phyloP scores from a whole-genome alignment of 2,888 invertebrate species.

The Blastobasis lacticolella region DNA sequence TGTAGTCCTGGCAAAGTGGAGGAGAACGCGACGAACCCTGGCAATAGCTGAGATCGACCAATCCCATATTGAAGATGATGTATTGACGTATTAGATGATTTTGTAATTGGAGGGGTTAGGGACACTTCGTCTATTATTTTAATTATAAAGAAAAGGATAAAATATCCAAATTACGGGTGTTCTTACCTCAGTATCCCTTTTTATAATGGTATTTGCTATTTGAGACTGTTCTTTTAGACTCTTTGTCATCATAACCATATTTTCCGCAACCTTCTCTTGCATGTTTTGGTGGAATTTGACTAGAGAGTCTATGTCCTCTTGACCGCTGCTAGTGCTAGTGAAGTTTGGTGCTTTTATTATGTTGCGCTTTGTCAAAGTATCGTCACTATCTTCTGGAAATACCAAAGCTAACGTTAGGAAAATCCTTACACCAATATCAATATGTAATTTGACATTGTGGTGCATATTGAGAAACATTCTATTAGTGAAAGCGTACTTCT shows the following conservation, averaged over 20 bases:
- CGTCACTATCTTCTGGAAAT: slow-evolving; percentile 53
- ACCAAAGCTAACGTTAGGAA: background rate
- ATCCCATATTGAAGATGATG: no score
- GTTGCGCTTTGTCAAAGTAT: slow-evolving; percentile 68
- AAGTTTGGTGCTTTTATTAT: slow-evolving; percentile 66
- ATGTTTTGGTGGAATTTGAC: slow-evolving; percentile 90
- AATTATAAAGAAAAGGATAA: background rate
- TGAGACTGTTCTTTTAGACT: slow-evolving; percentile 93
- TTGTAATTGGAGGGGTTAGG: no score
- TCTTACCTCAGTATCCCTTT: slow-evolving; percentile 88
- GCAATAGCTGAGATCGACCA: no score
- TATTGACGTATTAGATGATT: no score
- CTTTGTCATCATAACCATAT: slow-evolving; percentile 91
- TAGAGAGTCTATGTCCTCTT: slow-evolving; percentile 85
- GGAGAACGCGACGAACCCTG: no score
- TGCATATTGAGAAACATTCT: background rate
- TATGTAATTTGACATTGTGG: background rate
- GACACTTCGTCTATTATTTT: no score
- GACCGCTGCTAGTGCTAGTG: slow-evolving; percentile 59
- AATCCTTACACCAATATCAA: background rate
- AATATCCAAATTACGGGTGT: background rate
- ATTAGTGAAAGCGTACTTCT: background rate
- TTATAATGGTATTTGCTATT: slow-evolving; percentile 91
- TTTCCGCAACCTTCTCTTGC: slow-evolving; percentile 94
- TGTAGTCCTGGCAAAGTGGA: no score